phyloP scores from a whole-genome alignment of 2,113 vertebrate species.

The Meleagris gallopavo region DNA sequence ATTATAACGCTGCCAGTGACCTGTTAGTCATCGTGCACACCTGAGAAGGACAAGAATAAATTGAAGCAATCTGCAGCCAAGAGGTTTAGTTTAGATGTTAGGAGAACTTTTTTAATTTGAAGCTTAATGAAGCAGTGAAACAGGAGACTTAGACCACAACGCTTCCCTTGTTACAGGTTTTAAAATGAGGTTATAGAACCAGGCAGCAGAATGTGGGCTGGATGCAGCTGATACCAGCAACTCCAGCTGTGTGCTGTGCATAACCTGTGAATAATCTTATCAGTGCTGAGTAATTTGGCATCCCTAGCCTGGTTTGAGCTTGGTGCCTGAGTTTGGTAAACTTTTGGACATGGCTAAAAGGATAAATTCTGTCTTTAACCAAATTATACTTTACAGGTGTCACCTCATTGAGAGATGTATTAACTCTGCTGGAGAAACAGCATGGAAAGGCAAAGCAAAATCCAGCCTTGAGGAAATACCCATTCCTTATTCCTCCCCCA shows the following conservation, averaged over 20 bases:
- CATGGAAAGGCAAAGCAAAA: not conserved
- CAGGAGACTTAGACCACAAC: not conserved
- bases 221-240: not conserved
- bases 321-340: not conserved
- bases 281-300: not conserved
- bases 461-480: not conserved
- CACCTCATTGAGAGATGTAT: fast-evolving
- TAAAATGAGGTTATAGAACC: not conserved
- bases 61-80: not conserved
- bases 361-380: not conserved
- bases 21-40: not conserved
- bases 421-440: fast-evolving
- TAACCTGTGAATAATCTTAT: not conserved
- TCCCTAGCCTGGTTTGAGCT: not conserved
- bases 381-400: not conserved
- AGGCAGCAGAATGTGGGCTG: not conserved
- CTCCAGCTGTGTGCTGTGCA: not conserved
- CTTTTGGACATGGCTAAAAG: not conserved
- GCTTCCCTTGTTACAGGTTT: not conserved
- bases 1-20: not conserved
- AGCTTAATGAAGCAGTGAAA: not conserved
- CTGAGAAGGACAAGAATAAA: not conserved
- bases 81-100: not conserved
- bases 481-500: not conserved
- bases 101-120: not conserved